Conservation (phyloP, 1,140 invertebrate species). For the Apis florea region DNA sequence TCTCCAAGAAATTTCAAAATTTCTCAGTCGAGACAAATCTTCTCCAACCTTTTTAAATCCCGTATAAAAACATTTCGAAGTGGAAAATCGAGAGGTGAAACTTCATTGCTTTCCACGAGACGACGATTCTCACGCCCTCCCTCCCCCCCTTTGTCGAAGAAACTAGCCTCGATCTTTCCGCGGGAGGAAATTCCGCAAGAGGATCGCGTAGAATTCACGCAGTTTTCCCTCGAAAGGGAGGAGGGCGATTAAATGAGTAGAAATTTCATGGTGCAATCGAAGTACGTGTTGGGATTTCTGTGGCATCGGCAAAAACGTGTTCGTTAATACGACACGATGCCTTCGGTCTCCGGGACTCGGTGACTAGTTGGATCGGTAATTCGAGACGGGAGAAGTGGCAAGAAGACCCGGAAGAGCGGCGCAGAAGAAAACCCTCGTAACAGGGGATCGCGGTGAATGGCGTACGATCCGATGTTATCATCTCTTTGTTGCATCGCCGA, state of each 20-base stretch:
- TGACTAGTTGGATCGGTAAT: conserved; percentile 66
- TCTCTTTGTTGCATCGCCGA: conserved; percentile 36
- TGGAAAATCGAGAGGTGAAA: too few species aligned
- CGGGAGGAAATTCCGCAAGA: too few species aligned
- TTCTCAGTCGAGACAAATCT: too few species aligned
- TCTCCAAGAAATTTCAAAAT: too few species aligned
- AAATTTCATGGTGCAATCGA: conserved; percentile 34
- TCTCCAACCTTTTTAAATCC: too few species aligned
- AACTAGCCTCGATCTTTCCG: neutral
- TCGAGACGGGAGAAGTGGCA: conserved; percentile 66
- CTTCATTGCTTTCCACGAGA: too few species aligned
- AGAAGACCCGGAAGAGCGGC: conserved; percentile 70
- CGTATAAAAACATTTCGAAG: too few species aligned
- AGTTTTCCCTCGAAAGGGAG: too few species aligned
- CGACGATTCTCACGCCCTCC: neutral
- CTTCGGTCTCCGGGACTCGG: conserved; percentile 61
- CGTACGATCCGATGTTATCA: conserved; percentile 64
- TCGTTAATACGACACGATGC: conserved; percentile 51
- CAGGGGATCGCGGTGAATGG: conserved; percentile 69
- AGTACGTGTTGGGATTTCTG: conserved; percentile 30
- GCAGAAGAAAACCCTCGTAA: conserved; percentile 68
- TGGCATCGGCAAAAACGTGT: conserved; percentile 10
- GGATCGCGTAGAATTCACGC: too few species aligned
- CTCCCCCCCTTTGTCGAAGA: neutral
- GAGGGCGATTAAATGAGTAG: neutral